Percentiles rank a stretch among this genome's conserved stretches.
These are phyloP conservation scores for Mugil cephalus DNA, from an alignment of 2,113 vertebrate genomes.

Conservation along the genomic window DNA sequence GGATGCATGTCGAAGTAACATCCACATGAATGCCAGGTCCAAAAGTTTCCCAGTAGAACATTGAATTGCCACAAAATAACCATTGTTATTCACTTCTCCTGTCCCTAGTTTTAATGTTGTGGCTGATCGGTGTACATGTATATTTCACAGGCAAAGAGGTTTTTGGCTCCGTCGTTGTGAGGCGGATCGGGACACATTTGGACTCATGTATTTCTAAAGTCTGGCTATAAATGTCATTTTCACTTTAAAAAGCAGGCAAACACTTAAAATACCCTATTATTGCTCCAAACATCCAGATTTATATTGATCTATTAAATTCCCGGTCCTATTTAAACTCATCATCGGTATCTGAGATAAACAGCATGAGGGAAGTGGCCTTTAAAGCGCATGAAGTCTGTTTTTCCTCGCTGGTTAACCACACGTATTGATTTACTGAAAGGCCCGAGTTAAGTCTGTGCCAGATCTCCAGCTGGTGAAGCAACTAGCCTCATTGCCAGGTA, in stretches of 20 bases:
- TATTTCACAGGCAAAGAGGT: neutral
- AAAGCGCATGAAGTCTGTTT: constrained; percentile 30
- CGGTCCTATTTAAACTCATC: neutral
- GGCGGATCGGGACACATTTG: neutral
- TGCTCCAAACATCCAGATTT: constrained; percentile 34
- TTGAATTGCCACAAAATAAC: too few relatives aligned
- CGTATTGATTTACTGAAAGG: constrained; percentile 53
- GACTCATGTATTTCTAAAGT: neutral
- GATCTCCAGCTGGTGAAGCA: constrained; percentile 65
- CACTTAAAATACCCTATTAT: constrained; percentile 1
- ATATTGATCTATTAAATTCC: constrained; percentile 9
- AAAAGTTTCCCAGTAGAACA: too few relatives aligned
- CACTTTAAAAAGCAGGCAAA: neutral
- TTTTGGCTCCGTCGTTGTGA: neutral
- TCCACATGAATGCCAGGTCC: too few relatives aligned
- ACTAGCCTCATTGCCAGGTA: constrained; percentile 49
- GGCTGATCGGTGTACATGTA: too few relatives aligned
- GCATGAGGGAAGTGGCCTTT: constrained; percentile 1
- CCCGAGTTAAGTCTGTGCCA: constrained; percentile 37
- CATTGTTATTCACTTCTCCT: too few relatives aligned
- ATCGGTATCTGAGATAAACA: constrained; percentile 19
- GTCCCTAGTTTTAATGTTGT: too few relatives aligned
- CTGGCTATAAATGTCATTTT: neutral
- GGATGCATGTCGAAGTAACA: too few relatives aligned
- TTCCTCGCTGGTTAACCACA: constrained; percentile 56